Base-by-base conservation (phyloP, 2,888 invertebrate genomes). In the Agriotes lineatus region DNA sequence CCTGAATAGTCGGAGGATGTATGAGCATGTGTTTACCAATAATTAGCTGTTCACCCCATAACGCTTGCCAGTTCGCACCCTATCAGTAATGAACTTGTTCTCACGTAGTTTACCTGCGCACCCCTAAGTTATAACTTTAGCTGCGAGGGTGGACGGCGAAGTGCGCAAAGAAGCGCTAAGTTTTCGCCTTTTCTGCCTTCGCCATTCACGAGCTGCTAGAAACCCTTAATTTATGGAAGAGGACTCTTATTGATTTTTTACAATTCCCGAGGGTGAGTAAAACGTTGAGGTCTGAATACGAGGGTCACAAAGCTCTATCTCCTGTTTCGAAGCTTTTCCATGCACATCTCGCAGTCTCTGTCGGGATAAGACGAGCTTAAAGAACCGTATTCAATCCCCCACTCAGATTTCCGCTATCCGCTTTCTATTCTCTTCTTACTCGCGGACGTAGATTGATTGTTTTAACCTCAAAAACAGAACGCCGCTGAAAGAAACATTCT, bases 371-470 rank as follows among this genome's bases (percentile, higher is more conserved):
- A 45, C 52, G 54, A 61, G 69, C 67, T 71, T 66, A 67, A 69
- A 67, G 66, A 56, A 66, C 71, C 66, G 61, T 71, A 62, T 71
- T 66, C 63, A 20, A 69, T 50, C 66, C 37, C 58, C 63, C 37
- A 30, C 64, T 69, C 66, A 37, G 75, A 74, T 59, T 59, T 59
- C 59, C 59, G 73, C 70, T 74, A 75, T 75, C 72, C 72, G 67
- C 70, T 76, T 76, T 75, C 76, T 71, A 67, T 75, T 71, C 74
- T 69, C 72, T 69, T 72, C 68, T 54, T 73, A 65, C 73, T 77
- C 75, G 76, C 77, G 76, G 76, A 76, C 76, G 72, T 72, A 68
- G 77, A 78, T 75, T 74, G 76, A 78, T 78, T 76, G 75, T 77
- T 77, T 75, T 71, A 67, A 74, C 75, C 74, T 70, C 54, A 33